Evolutionary conservation across 1,140 invertebrate genomes (phyloP), one percentile per base, ranked within the genome.

Genomic region (Galendromus occidentalis): DNA sequence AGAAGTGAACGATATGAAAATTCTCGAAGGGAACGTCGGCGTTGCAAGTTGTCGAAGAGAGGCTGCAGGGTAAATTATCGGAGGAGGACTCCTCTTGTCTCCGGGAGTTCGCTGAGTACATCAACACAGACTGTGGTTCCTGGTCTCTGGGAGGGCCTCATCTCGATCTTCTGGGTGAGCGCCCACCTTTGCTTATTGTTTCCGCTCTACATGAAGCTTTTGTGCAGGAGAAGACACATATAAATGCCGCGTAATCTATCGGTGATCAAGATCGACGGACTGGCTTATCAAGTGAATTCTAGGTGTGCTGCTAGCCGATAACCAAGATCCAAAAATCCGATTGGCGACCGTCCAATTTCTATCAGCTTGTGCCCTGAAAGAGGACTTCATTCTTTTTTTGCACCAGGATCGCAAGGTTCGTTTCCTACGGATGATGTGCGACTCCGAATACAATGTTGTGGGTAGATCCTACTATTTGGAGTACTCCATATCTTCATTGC

Each of bases 131-230:
- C 69, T 87, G 90, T 71, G 89, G 89, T 45, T 87, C 86, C 68
- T 92, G 89, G 89, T 87, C 88, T 45, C 78, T 93, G 9, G 87
- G 88, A 1, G 88, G 91, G 69, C 84, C 87, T 68, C 92, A 92
- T 74, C 79, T 91, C 25, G 79, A 80, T 66, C 87, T 91, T 71
- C 82, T 91, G 66, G 85, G 85, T 85, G 65, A 75, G 78, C 76
- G 55, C 65, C 64, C 44, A 30, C 55, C n/a, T n/a, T n/a, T n/a
- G n/a, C n/a, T n/a, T n/a, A n/a, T n/a, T n/a, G n/a, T n/a, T n/a
- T n/a, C n/a, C n/a, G n/a, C n/a, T n/a, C n/a, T n/a, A n/a, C n/a
- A n/a, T 67, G 59, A 7, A 7, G 41, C 9, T 66, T 70, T 59
- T 45, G 68, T 66, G 64, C 28, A 67, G 67, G 18, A 67, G n/a